Base-by-base conservation (phyloP, 2,888 invertebrate genomes). In the Meteorus cinctellus region DNA sequence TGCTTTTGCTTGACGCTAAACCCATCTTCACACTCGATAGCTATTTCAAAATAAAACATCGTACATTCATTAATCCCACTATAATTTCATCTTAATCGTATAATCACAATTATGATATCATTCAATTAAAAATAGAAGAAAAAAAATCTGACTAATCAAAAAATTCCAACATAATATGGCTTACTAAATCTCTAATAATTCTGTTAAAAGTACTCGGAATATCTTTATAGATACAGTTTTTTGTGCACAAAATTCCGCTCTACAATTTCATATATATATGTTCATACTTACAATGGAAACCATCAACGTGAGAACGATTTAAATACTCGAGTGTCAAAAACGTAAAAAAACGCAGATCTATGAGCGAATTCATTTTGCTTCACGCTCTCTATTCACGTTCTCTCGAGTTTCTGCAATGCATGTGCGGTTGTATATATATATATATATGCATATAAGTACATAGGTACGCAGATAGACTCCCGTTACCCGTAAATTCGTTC, bases 401-500 rank as follows among this genome's bases (percentile, higher is more conserved):
- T 31, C 31, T 14, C 62, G 12, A 27, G 14, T 62, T 27, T 8
- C 14, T 62, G 3, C 31, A 10, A 27, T 19, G 55, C 55, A 60
- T 29, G 14, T 12, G 24, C 34, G 34, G 34, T 4, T 66, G 8
- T 66, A n/a, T 19, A 36, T 31, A 45, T 45, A 70, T 4, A 31
- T 67, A 45, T 45, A 70, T 4, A 31, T 67, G 59, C 19, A 5
- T 36, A 34, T 8, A 66, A 63, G 51, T 69, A 70, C 34, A 59
- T 75, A 41, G 41, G 63, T 68, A 48, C 16, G 41, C 41, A 16
- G 41, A n/a, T 19, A 68, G 45, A 68, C 51, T 31, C 34, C 19
- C 29, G 27, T 27, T 55, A 34, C 55, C 70, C 69, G 72, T 76
- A 76, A 76, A 76, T 71, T 78, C 73, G 78, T 78, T 78, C 72